phyloP scores from a whole-genome alignment of 2,113 vertebrate species.

The Perognathus longimembris region DNA sequence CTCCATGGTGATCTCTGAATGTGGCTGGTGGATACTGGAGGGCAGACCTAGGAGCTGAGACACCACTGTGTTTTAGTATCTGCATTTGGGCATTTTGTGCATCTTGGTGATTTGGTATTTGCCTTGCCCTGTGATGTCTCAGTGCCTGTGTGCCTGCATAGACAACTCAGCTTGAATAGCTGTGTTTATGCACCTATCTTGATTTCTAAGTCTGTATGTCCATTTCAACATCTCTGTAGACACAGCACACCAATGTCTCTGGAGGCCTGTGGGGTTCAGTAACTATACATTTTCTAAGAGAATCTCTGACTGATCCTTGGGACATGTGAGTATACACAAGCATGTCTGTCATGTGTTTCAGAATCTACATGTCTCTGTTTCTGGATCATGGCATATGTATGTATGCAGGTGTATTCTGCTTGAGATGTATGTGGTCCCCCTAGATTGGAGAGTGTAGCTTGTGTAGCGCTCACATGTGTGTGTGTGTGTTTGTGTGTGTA shows the following conservation, averaged over 20 bases:
- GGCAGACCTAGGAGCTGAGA: background rate
- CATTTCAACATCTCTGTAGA: background rate
- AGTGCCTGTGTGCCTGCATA: accelerated
- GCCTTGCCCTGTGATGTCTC: background rate
- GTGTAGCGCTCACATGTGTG: background rate
- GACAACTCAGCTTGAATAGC: background rate
- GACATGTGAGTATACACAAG: too few relatives aligned
- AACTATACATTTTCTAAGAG: background rate
- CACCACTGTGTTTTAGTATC: background rate
- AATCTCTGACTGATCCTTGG: background rate
- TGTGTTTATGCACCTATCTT: background rate
- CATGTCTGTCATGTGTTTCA: background rate
- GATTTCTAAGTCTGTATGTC: background rate
- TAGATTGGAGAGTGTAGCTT: background rate
- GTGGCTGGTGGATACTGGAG: background rate
- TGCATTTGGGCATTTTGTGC: background rate
- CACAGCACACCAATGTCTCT: background rate
- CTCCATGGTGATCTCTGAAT: accelerated
- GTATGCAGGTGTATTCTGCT: background rate
- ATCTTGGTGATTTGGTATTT: background rate
- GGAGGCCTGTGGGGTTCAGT: background rate
- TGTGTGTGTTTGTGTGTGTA: too few relatives aligned
- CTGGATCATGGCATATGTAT: background rate
- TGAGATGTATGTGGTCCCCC: background rate
- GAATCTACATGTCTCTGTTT: background rate